A percentile compares a stretch with the other conserved stretches of the same genome.
phyloP scores from a whole-genome alignment of 1,140 invertebrate genomes.

The Drosophila kikkawai region DNA sequence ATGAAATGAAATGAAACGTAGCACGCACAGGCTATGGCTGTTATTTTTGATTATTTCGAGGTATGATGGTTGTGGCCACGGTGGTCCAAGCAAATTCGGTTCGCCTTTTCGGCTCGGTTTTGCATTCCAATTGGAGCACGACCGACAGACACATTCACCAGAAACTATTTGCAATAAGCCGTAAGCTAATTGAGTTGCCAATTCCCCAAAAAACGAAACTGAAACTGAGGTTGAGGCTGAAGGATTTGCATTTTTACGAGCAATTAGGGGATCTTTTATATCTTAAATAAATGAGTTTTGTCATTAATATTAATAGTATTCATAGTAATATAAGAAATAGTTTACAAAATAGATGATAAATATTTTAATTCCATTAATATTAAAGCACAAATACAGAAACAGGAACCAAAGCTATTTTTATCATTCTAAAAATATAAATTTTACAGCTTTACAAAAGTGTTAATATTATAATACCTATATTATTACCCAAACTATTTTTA shows the following conservation, averaged over 20 bases:
- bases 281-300: neutral
- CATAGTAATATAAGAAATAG: no score
- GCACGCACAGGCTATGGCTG: slow-evolving; percentile 66
- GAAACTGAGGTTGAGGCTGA: slow-evolving; percentile 19
- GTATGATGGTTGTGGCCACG: slow-evolving; percentile 55
- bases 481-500: no score
- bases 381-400: no score
- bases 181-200: slow-evolving; percentile 68
- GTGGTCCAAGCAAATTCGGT: slow-evolving; percentile 70
- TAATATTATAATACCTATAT: no score
- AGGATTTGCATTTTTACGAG: slow-evolving; percentile 17
- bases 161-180: slow-evolving; percentile 51
- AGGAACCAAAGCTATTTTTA: no score
- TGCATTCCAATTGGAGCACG: slow-evolving; percentile 82
- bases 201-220: slow-evolving; percentile 46
- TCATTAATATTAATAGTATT: neutral
- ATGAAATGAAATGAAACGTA: slow-evolving; percentile 82
- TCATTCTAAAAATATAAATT: no score
- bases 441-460: no score
- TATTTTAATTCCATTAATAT: no score
- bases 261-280: slow-evolving; percentile 7
- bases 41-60: slow-evolving; percentile 32
- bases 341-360: no score
- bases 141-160: slow-evolving; percentile 71
- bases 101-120: slow-evolving; percentile 72